Evolutionary conservation across 1,140 invertebrate genomes (phyloP), one percentile per base, ranked within the genome.

Genomic region (Sycobia sp.): DNA sequence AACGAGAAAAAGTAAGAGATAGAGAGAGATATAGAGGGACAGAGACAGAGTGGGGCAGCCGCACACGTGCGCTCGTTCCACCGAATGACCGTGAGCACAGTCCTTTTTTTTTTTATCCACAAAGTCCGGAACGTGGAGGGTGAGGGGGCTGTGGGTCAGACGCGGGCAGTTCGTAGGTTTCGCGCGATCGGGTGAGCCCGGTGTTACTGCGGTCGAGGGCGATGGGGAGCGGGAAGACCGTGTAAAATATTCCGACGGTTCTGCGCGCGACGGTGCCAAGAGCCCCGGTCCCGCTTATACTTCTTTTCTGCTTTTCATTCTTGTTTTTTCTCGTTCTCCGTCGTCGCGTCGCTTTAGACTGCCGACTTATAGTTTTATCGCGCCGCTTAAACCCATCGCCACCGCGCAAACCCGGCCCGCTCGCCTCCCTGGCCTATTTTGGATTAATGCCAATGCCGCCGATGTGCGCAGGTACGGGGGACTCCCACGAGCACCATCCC

Each of bases 221-320:
- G 10, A 13, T 5, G 11, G 36, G n/a, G 3, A 4, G 34, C 20
- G n/a, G 16, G 34, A n/a, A n/a, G n/a, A n/a, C n/a, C 66, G 67
- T 69, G 71, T 70, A 72, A 77, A 76, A 76, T 77, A 77, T 77
- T 76, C 70, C 67, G 73, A 69, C 72, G 72, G 76, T 77, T 76
- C 73, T 71, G 72, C n/a, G n/a, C n/a, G n/a, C 71, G 73, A 76
- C 75, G 76, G 72, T 74, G 70, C 70, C 71, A 73, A 74, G 69
- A 70, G 63, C 66, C 67, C 68, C 61, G 36, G 62, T 51, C 65
- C 66, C 55, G 16, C 4, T 5, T 66, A 67, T 73, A 72, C 71
- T 76, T 76, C 72, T 75, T 74, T 38, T 47, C 2, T 4, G 4
- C 13, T 13, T 10, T 13, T 36, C 49, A 69, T 70, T n/a, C n/a